Evolutionary conservation across 2,797 vertebrate species (phyloP).

Genomic region (Tokudaia tokunoshimensis): DNA sequence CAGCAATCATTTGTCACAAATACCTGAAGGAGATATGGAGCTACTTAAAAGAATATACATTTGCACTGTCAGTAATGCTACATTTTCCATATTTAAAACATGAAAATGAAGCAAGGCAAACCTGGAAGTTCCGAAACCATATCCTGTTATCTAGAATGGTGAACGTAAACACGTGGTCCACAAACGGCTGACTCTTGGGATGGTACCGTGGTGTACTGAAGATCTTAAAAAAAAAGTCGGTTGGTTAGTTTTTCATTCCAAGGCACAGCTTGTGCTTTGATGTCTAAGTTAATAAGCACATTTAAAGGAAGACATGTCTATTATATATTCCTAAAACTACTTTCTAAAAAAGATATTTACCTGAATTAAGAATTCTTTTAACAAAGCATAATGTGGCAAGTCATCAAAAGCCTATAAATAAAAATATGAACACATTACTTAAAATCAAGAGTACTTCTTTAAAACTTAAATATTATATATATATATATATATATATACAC

Average conservation of each 20-base stretch:
- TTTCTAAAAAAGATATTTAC: slow-evolving; percentile 85
- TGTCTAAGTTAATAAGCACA: not conserved
- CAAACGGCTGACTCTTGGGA: slow-evolving; percentile 98
- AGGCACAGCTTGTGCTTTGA: not conserved
- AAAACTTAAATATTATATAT: not conserved
- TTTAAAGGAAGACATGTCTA: slow-evolving; percentile 5
- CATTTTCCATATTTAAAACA: not conserved
- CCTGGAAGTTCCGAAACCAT: slow-evolving; percentile 99
- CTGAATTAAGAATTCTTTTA: slow-evolving; percentile 98
- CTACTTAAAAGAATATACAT: not conserved
- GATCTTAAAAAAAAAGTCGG: slow-evolving; percentile 87
- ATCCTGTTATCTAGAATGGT: slow-evolving; percentile 95
- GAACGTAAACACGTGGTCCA: slow-evolving; percentile 97
- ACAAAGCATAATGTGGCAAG: slow-evolving; percentile 93
- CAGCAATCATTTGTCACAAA: not conserved
- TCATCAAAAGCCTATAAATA: slow-evolving; percentile 92
- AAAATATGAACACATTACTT: slow-evolving; percentile 53
- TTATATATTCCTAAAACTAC: slow-evolving; percentile 18
- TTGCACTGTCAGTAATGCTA: not conserved
- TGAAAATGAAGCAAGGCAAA: slow-evolving; percentile 81
- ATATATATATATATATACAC: too few relatives aligned
- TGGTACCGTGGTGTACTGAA: slow-evolving; percentile 97
- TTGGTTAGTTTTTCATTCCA: slow-evolving; percentile 26
- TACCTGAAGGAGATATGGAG: not conserved
- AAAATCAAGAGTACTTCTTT: not conserved